Percentiles rank a stretch among this genome's conserved stretches.
Evolutionary conservation across 2,888 invertebrate genomes (phyloP).

Genomic region (Polydrusus tereticollis): DNA sequence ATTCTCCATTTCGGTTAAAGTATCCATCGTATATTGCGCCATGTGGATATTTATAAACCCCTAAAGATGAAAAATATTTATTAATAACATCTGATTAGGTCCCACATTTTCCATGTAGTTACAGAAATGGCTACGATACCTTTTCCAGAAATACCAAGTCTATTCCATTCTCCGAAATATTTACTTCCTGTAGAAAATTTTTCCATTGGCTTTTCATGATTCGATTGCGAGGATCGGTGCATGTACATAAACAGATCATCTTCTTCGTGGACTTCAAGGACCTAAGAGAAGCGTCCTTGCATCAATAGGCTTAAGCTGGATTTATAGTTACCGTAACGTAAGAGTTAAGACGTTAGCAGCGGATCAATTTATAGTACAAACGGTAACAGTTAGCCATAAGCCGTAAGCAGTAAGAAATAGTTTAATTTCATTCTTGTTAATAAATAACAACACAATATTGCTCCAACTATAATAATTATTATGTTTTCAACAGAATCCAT

Average conservation of each 20-base stretch:
- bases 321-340: too few relatives aligned
- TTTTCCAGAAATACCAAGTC: constrained; percentile 50
- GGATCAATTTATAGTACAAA: too few relatives aligned
- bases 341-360: too few relatives aligned
- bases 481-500: too few relatives aligned
- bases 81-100: not conserved
- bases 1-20: constrained; percentile 51
- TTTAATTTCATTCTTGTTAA: too few relatives aligned
- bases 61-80: constrained; percentile 5
- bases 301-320: too few relatives aligned
- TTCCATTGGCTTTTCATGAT: constrained; percentile 26
- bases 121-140: constrained; percentile 23
- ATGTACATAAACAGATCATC: constrained; percentile 11
- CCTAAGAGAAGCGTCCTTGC: constrained; percentile 8
- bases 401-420: too few relatives aligned
- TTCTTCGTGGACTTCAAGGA: constrained; percentile 23
- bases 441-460: too few relatives aligned
- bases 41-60: constrained; percentile 53
- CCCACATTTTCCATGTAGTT: too few relatives aligned
- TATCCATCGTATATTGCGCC: constrained; percentile 53
- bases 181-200: constrained; percentile 49
- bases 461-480: too few relatives aligned
- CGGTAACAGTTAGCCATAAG: too few relatives aligned
- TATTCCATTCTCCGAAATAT: constrained; percentile 53
- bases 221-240: not conserved